Evolutionary conservation across 1,140 invertebrate genomes (phyloP), one percentile per base, ranked within the genome.

Genomic region (Oryzaephilus surinamensis): DNA sequence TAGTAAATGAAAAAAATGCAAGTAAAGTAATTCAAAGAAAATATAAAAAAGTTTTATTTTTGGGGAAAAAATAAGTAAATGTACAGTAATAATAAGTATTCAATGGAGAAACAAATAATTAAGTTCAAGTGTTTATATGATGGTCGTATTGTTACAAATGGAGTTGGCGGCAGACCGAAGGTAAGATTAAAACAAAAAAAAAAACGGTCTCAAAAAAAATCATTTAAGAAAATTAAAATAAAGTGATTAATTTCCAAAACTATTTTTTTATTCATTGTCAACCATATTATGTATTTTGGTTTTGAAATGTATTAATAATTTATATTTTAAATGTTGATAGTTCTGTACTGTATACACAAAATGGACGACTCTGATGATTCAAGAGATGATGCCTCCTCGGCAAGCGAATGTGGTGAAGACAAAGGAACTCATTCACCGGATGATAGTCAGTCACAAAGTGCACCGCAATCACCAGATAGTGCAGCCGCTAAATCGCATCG

Each of bases 331-430:
- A n/a, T 24, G 10, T 7, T 11, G 10, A 2, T 29, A 38, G 36
- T 15, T 18, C 23, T 30, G 30, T 11, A 18, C 35, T n/a, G n/a
- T n/a, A 38, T 21, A 26, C 4, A 21, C 31, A 38, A 38, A 38
- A 58, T 62, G 60, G 58, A 62, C 41, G 58, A 62, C 41, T 60
- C 57, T 5, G 60, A 60, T 20, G 51, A 57, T 31, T 59, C 57
- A 21, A 45, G 50, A 24, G 23, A 24, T 42, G 58, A 57, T 36
- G 52, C 47, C 10, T 61, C 59, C 14, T 60, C 58, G n/a, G 52
- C 46, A 13, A 55, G 45, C 42, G 56, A 59, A 30, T 52, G 48
- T 36, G 55, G 52, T 10, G 48, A 27, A 38, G n/a, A n/a, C n/a
- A 41, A 48, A 43, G 44, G 36, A 16, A 43, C 43, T 23, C 41